Evolutionary conservation across 2,797 vertebrate genomes (phyloP).

Genomic region (Coracias cyanogaster): DNA sequence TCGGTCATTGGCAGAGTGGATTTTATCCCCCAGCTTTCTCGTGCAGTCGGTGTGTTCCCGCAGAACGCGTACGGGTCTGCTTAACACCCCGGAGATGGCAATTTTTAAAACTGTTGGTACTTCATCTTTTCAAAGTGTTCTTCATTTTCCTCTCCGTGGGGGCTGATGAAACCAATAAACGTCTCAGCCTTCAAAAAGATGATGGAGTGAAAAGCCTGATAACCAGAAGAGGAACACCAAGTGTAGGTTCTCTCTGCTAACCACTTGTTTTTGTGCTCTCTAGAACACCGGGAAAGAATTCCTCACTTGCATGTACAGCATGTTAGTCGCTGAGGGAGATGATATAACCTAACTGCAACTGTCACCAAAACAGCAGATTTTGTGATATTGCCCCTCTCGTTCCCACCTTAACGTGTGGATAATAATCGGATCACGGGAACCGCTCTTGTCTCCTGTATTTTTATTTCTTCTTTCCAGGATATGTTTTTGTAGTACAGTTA

Average conservation of each 20-base stretch:
- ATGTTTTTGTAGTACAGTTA: constrained; percentile 55
- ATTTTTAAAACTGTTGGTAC: constrained; percentile 41
- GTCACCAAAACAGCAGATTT: constrained; percentile 7
- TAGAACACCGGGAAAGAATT: neutral
- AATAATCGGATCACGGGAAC: neutral
- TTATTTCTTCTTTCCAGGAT: constrained; percentile 55
- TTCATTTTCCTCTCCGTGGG: constrained; percentile 54
- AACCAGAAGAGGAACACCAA: neutral
- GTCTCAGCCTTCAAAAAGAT: constrained; percentile 8
- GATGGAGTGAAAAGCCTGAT: neutral
- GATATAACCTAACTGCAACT: neutral
- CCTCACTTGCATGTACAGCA: neutral
- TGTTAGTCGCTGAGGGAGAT: neutral
- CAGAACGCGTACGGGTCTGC: neutral
- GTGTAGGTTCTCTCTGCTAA: neutral
- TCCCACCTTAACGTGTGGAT: neutral
- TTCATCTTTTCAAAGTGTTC: neutral
- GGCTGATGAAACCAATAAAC: constrained; percentile 50
- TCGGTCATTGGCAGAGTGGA: neutral
- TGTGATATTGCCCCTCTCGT: neutral
- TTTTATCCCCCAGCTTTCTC: neutral
- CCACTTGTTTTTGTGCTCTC: neutral
- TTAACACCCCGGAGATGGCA: constrained; percentile 8
- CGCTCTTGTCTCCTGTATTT: neutral
- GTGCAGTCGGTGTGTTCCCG: neutral